Percentiles rank a stretch among this genome's conserved stretches.
Evolutionary conservation across 1,140 invertebrate species (phyloP).

Genomic region (Drosophila nebulosa): DNA sequence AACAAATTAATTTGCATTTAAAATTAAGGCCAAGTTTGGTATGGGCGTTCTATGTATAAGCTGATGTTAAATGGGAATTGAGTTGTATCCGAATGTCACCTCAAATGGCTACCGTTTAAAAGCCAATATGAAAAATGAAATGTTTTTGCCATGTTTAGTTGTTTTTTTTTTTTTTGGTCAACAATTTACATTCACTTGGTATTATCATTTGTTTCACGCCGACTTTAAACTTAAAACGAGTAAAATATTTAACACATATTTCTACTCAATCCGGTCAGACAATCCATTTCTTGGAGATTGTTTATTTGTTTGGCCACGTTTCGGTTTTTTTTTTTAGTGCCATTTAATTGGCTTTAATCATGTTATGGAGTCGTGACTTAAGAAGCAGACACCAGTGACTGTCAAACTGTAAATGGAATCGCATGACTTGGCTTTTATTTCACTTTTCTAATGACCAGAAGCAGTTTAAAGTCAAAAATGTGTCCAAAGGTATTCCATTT

Average conservation of each 20-base stretch:
- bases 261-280: background rate
- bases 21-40: constrained; percentile 61
- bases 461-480: too few relatives aligned
- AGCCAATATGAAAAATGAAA: constrained; percentile 35
- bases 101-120: constrained; percentile 20
- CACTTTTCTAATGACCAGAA: too few relatives aligned
- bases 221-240: constrained; percentile 6
- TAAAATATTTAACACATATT: constrained; percentile 7
- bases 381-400: background rate
- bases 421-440: background rate
- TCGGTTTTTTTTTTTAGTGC: constrained; percentile 23
- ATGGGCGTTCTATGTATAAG: constrained; percentile 66
- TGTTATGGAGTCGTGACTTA: constrained; percentile 38
- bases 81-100: constrained; percentile 29
- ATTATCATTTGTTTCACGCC: constrained; percentile 23
- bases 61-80: constrained; percentile 33
- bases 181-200: constrained; percentile 17
- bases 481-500: too few relatives aligned
- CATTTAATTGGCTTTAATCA: constrained; percentile 63
- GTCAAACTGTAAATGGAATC: constrained; percentile 20
- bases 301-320: constrained; percentile 9
- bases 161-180: constrained; percentile 13
- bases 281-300: background rate
- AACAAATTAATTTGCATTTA: constrained; percentile 66
- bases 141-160: constrained; percentile 14